phyloP scores from a whole-genome alignment of 2,113 vertebrate species.

The Pandion haliaetus region DNA sequence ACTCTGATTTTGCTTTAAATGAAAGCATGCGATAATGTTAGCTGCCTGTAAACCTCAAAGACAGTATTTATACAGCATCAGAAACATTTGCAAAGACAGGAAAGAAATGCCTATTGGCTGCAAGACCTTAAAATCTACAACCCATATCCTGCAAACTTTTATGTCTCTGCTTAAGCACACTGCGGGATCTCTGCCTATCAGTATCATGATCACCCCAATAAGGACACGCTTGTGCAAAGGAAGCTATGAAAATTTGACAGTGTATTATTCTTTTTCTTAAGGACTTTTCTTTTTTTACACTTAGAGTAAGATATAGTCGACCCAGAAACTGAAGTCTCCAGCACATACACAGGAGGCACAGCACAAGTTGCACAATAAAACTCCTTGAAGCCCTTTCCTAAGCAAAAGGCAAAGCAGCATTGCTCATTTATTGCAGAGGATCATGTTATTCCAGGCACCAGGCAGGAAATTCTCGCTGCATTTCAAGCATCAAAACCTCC shows the following conservation, averaged over 20 bases:
- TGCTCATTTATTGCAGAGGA: not conserved
- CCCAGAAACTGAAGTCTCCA: not conserved
- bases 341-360: not conserved
- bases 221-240: not conserved
- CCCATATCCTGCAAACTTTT: not conserved
- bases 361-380: not conserved
- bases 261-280: not conserved
- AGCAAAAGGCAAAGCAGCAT: not conserved
- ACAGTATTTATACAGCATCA: not conserved
- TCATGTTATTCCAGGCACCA: not conserved
- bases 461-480: not conserved
- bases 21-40: not conserved
- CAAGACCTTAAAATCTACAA: not conserved
- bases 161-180: not conserved
- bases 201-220: not conserved
- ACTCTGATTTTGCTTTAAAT: not conserved
- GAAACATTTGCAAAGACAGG: not conserved
- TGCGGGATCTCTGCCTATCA: not conserved
- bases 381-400: not conserved
- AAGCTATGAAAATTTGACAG: not conserved
- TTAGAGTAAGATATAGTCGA: not conserved
- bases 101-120: not conserved
- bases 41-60: constrained; percentile 7
- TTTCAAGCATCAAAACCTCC: not conserved
- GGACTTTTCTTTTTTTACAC: not conserved